Evolutionary conservation across 2,888 invertebrate genomes (phyloP).

Genomic region (Antheraea yamamai): DNA sequence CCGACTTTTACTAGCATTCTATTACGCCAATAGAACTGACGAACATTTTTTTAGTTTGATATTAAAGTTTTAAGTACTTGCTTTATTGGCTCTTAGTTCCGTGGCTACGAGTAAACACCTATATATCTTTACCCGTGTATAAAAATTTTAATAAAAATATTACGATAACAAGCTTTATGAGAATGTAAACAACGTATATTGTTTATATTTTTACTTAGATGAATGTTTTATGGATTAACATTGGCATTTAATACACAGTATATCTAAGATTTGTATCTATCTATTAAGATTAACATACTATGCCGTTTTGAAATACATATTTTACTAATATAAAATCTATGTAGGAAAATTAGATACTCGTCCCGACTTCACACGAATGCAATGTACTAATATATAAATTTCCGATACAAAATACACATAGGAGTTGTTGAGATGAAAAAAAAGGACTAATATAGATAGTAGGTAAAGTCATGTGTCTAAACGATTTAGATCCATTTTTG

Average conservation of each 20-base stretch:
- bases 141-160: conserved; percentile 5
- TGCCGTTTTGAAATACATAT: no score
- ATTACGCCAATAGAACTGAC: background rate
- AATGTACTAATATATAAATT: no score
- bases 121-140: conserved; percentile 11
- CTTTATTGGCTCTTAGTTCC: conserved; percentile 1
- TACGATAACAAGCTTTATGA: conserved; percentile 10
- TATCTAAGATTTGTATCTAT: background rate
- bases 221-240: background rate
- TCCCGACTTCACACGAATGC: no score
- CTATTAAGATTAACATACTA: background rate
- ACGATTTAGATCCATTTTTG: no score
- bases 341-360: no score
- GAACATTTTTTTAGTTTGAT: background rate
- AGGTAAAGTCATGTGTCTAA: no score
- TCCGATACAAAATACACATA: no score
- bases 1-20: background rate
- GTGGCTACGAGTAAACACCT: background rate
- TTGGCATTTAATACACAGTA: background rate
- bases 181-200: conserved; percentile 8
- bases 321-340: no score
- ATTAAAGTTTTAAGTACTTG: conserved; percentile 3
- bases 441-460: no score
- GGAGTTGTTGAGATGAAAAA: no score
- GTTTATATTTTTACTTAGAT: background rate